A percentile compares a stretch with the other conserved stretches of the same genome.
phyloP scores from a whole-genome alignment of 2,888 invertebrate genomes.

The Cotesia congregata region DNA sequence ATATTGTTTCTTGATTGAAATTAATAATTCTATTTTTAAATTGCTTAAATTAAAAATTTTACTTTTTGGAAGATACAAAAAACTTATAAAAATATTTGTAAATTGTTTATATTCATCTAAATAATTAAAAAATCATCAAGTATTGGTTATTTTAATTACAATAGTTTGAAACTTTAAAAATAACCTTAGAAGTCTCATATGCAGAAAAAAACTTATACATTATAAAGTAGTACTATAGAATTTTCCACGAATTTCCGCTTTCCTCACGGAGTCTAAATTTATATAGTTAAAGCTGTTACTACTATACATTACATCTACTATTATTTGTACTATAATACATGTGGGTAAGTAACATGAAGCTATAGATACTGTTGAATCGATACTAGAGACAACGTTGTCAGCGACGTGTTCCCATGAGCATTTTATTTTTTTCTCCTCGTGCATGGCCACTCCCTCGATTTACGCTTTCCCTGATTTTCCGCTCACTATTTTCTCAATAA shows the following conservation, averaged over 20 bases:
- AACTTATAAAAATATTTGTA: too few species aligned
- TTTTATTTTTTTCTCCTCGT: slow-evolving; percentile 4
- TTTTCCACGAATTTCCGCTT: slow-evolving; percentile 32
- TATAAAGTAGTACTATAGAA: background rate
- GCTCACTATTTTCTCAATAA: background rate
- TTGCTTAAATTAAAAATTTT: too few species aligned
- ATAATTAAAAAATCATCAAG: background rate
- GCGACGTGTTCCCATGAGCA: slow-evolving; percentile 14
- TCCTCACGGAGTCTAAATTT: slow-evolving; percentile 38
- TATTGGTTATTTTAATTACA: background rate
- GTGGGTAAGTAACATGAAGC: background rate
- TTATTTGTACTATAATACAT: background rate
- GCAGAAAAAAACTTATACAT: background rate
- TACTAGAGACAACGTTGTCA: slow-evolving; percentile 15
- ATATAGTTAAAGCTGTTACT: background rate
- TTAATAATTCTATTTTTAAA: too few species aligned
- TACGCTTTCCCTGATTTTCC: background rate
- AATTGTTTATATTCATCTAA: too few species aligned
- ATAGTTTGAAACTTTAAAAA: background rate
- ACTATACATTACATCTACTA: background rate
- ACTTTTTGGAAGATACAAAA: too few species aligned
- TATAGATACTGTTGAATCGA: slow-evolving; percentile 15
- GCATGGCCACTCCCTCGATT: slow-evolving; percentile 7
- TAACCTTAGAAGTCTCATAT: background rate
- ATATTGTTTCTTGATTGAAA: too few species aligned